Evolutionary conservation across 2,888 invertebrate species (phyloP).

Genomic region (Achlya flavicornis): DNA sequence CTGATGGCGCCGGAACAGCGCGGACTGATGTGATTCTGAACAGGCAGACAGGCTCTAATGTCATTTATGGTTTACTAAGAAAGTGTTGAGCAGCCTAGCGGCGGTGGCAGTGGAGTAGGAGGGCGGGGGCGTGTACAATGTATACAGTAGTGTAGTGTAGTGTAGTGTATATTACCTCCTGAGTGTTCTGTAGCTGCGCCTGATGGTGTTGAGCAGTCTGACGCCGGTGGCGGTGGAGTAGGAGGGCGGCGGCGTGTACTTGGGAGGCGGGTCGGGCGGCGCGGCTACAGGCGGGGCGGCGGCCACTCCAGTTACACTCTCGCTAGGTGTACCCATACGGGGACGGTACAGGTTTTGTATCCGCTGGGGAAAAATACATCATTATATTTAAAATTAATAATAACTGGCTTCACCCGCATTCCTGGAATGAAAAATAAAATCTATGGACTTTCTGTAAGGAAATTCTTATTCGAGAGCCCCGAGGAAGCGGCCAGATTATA

Average conservation of each 20-base stretch:
- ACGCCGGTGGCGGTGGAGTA: slow-evolving; percentile 96
- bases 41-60: slow-evolving; percentile 3
- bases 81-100: too few species aligned
- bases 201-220: slow-evolving; percentile 89
- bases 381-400: not conserved
- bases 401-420: too few species aligned
- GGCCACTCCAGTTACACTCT: slow-evolving; percentile 27
- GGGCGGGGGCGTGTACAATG: slow-evolving; percentile 96
- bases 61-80: too few species aligned
- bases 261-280: slow-evolving; percentile 91
- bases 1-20: slow-evolving; percentile 44
- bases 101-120: slow-evolving; percentile 96
- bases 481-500: too few species aligned
- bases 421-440: too few species aligned
- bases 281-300: slow-evolving; percentile 43
- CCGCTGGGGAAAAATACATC: slow-evolving; percentile 79
- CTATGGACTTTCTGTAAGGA: too few species aligned
- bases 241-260: slow-evolving; percentile 96
- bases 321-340: slow-evolving; percentile 74
- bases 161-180: slow-evolving; percentile 75
- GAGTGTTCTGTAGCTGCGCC: slow-evolving; percentile 90
- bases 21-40: slow-evolving; percentile 69
- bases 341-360: slow-evolving; percentile 93
- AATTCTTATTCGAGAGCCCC: too few species aligned
- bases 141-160: too few species aligned